phyloP scores from a whole-genome alignment of 2,888 invertebrate species.

The Crossocerus cetratus region DNA sequence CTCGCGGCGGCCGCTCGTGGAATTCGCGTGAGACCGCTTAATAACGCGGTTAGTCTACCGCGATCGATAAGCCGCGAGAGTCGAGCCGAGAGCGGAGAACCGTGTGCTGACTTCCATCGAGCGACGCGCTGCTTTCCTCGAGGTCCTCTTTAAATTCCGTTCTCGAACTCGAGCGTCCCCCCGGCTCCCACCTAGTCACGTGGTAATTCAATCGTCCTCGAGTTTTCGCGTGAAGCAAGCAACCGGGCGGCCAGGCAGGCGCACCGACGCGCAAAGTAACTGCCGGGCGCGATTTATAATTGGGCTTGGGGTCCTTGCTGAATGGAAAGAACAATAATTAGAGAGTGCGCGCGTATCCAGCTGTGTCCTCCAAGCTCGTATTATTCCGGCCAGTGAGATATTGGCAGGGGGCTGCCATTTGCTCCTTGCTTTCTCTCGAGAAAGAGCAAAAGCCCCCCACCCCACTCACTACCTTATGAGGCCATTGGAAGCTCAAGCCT shows the following conservation, averaged over 20 bases:
- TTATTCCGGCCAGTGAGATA: constrained; percentile 32
- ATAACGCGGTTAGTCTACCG: constrained; percentile 3
- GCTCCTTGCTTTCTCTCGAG: constrained; percentile 22
- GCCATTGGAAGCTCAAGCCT: constrained; percentile 41
- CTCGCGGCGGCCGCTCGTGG: constrained; percentile 10
- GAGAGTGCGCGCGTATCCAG: constrained; percentile 41
- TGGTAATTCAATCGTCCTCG: not conserved
- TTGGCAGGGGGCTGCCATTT: constrained; percentile 37
- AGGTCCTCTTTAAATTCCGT: constrained; percentile 2
- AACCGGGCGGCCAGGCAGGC: not conserved
- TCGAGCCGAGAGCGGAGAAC: not conserved
- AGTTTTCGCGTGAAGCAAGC: not conserved
- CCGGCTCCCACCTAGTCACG: not conserved
- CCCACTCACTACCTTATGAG: constrained; percentile 38
- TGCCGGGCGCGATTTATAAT: not conserved
- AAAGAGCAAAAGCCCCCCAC: not conserved
- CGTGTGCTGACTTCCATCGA: not conserved
- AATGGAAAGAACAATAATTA: constrained; percentile 49
- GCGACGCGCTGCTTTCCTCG: not conserved
- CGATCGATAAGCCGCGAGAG: not conserved
- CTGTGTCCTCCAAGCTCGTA: constrained; percentile 41
- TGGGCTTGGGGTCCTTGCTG: not conserved
- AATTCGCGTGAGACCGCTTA: constrained; percentile 24
- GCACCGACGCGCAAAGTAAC: no score
- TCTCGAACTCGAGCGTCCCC: not conserved